Conservation (phyloP, 1,140 invertebrate species). For the Drosophila sulfurigaster region DNA sequence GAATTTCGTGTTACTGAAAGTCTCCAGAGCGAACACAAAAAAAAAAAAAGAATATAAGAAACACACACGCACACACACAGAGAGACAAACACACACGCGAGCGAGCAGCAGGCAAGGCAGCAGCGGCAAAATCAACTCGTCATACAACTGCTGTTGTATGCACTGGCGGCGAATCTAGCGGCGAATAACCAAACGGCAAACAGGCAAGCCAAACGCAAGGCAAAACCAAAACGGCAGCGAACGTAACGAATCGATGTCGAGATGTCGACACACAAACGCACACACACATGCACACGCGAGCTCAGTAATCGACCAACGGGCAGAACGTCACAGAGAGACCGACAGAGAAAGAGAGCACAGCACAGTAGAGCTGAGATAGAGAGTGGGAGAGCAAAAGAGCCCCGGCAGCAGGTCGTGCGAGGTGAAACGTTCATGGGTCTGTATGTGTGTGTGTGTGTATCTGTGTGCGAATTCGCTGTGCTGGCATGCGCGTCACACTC, state of each 20-base stretch:
- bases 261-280: conserved; percentile 4
- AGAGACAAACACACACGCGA: no score
- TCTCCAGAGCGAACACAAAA: conserved; percentile 35
- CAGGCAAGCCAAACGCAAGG: no score
- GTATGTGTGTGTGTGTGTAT: conserved; percentile 24
- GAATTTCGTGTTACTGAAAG: conserved; percentile 74
- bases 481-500: conserved; percentile 58
- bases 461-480: conserved; percentile 56
- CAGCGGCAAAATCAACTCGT: conserved; percentile 21
- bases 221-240: background rate
- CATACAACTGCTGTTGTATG: conserved; percentile 24
- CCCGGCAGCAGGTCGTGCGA: conserved; percentile 59
- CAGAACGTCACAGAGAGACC: conserved; percentile 8
- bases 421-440: conserved; percentile 51
- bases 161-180: conserved; percentile 14
- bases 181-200: conserved; percentile 10
- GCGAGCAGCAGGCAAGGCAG: conserved; percentile 27
- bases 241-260: conserved; percentile 18
- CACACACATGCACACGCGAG: background rate
- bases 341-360: background rate
- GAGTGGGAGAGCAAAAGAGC: conserved; percentile 23
- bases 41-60: no score
- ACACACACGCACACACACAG: no score
- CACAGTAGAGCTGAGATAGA: background rate
- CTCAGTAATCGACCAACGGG: conserved; percentile 17